Percentiles rank a stretch among this genome's conserved stretches.
These are phyloP conservation scores for Drosophila watanabei DNA, from an alignment of 1,140 invertebrate genomes.

Conservation along the genomic window DNA sequence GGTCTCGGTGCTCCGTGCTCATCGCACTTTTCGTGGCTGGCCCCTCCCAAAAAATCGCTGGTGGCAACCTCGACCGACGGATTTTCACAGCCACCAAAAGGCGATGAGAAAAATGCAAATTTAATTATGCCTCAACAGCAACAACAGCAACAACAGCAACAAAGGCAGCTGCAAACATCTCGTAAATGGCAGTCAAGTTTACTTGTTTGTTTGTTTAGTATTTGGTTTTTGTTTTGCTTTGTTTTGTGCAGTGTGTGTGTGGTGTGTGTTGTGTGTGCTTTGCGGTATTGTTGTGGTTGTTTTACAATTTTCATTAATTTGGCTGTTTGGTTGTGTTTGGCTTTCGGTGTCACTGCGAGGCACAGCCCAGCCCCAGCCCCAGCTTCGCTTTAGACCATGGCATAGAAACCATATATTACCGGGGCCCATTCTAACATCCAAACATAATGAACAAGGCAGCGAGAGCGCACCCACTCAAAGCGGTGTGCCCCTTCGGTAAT, in stretches of 20 bases:
- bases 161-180: slow-evolving; percentile 25
- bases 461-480: slow-evolving; percentile 30
- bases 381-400: slow-evolving; percentile 53
- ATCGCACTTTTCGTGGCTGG: slow-evolving; percentile 15
- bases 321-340: slow-evolving; percentile 30
- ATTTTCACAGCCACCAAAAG: slow-evolving; percentile 49
- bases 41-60: slow-evolving; percentile 15
- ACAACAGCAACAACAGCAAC: background rate
- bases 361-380: slow-evolving; percentile 47
- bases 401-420: slow-evolving; percentile 58
- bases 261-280: background rate
- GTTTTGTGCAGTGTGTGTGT: slow-evolving; percentile 10
- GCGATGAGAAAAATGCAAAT: slow-evolving; percentile 67
- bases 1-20: slow-evolving; percentile 6
- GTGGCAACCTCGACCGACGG: slow-evolving; percentile 48
- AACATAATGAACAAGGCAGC: slow-evolving; percentile 57
- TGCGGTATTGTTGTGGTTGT: slow-evolving; percentile 13
- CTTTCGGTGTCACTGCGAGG: slow-evolving; percentile 44
- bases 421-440: slow-evolving; percentile 43
- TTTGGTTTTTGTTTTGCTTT: slow-evolving; percentile 6
- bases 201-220: slow-evolving; percentile 41
- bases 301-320: slow-evolving; percentile 53
- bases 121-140: slow-evolving; percentile 54
- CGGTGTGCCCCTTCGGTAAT: slow-evolving; percentile 28
- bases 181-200: slow-evolving; percentile 46